Evolutionary conservation across 2,113 vertebrate genomes (phyloP).

Genomic region (Oreotrochilus melanogaster): DNA sequence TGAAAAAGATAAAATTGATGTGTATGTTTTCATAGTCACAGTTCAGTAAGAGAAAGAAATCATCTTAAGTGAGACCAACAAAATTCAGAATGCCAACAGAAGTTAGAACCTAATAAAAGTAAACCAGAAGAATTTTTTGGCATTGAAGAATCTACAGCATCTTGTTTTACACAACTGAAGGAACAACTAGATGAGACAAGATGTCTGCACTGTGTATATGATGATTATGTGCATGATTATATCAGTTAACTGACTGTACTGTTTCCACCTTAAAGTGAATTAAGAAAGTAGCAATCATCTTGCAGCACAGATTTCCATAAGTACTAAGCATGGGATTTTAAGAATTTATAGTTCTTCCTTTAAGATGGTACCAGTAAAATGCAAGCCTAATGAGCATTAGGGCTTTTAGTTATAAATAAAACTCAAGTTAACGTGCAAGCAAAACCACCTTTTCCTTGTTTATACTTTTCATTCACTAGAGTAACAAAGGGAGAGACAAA

Average conservation of each 20-base stretch:
- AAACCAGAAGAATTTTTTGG: background rate
- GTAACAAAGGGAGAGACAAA: background rate
- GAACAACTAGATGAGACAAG: background rate
- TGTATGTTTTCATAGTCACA: slow-evolving; percentile 16
- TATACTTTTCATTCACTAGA: background rate
- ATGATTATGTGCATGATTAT: background rate
- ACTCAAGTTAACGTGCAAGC: background rate
- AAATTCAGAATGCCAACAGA: background rate
- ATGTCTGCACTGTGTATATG: background rate
- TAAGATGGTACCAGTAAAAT: background rate
- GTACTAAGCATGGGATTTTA: background rate
- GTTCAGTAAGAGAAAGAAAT: background rate
- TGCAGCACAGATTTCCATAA: background rate
- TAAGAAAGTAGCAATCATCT: background rate
- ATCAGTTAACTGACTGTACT: background rate
- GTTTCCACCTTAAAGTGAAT: background rate
- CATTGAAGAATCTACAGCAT: background rate
- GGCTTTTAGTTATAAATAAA: background rate
- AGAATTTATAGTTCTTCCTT: background rate
- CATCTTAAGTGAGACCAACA: background rate
- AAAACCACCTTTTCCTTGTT: background rate
- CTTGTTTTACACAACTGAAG: background rate
- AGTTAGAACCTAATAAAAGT: background rate
- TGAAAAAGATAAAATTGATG: background rate
- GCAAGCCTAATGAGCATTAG: background rate